phyloP scores from a whole-genome alignment of 2,888 invertebrate species.

The Bimastos eiseni region DNA sequence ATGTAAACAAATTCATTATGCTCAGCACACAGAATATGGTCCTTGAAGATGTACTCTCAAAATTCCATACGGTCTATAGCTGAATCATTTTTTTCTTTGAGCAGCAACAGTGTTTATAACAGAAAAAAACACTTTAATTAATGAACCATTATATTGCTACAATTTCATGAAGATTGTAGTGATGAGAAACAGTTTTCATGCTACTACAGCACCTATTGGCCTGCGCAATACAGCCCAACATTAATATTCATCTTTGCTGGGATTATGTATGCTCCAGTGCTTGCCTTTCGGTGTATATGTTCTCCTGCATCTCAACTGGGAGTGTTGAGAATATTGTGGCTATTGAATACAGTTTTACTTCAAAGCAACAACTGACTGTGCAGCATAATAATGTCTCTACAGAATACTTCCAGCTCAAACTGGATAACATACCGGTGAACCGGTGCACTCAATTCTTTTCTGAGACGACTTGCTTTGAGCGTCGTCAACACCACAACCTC shows the following conservation, averaged over 20 bases:
- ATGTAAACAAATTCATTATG: not conserved
- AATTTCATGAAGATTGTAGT: not conserved
- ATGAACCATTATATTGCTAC: not conserved
- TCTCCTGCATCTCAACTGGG: not conserved
- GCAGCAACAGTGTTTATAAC: not conserved
- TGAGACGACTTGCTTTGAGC: not conserved
- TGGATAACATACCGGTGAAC: not conserved
- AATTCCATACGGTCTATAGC: no score
- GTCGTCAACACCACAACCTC: not conserved
- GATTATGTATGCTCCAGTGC: not conserved
- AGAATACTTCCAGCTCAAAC: not conserved
- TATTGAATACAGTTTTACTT: not conserved
- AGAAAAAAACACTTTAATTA: not conserved
- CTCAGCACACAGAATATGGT: not conserved
- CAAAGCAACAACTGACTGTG: not conserved
- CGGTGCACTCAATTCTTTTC: constrained; percentile 6
- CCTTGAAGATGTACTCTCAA: not conserved
- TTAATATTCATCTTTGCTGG: not conserved
- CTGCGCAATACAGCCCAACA: not conserved
- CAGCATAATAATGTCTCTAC: not conserved
- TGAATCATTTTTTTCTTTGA: not conserved
- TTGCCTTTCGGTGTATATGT: not conserved
- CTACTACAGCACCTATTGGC: not conserved
- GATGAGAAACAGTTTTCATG: not conserved
- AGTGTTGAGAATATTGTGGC: no score